Base-by-base conservation (phyloP, 2,888 invertebrate species). In the Steromphala cineraria region DNA sequence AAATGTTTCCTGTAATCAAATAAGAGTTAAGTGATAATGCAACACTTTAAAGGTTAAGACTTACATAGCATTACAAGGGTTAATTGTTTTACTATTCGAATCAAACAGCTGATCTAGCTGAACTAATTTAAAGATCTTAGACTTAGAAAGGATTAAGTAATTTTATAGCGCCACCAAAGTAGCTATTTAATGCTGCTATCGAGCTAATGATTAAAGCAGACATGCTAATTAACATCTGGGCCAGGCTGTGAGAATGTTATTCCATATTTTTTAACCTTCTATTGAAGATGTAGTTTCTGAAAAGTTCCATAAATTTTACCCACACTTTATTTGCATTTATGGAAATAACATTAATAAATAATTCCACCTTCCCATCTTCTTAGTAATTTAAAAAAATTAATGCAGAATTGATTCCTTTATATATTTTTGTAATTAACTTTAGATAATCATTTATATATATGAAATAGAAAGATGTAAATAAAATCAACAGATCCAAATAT, bases 1-100 rank as follows among this genome's bases (percentile, higher is more conserved):
- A 71, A 19, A 36, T 71, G 31, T 71, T 71, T 71, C 71, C 71
- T n/a, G 19, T 71, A 71, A 71, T 71, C n/a, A 71, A 71, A 36
- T 71, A 40, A 71, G 71, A 71, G 19, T 71, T 36, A 71, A 71
- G 71, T 31, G 17, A 71, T 71, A 71, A 71, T 19, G n/a, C 62
- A 40, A 40, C 71, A 71, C 71, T 71, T 24, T 13, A 36, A 28
- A 71, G 36, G 71, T 19, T 19, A 19, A 10, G 36, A 71, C 31
- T n/a, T 40, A 71, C 36, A 19, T 36, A 40, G 19, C 36, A 36
- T 36, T 19, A 71, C 71, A 71, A 71, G 24, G 71, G 71, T 71
- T 31, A 71, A 71, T 71, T 4, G 36, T 36, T 36, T 36, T 19
- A 71, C 19, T 71, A 71, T 17, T 71, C n/a, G 40, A 19, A 19